phyloP scores from a whole-genome alignment of 1,140 invertebrate genomes.

The Drosophila kanapiae region DNA sequence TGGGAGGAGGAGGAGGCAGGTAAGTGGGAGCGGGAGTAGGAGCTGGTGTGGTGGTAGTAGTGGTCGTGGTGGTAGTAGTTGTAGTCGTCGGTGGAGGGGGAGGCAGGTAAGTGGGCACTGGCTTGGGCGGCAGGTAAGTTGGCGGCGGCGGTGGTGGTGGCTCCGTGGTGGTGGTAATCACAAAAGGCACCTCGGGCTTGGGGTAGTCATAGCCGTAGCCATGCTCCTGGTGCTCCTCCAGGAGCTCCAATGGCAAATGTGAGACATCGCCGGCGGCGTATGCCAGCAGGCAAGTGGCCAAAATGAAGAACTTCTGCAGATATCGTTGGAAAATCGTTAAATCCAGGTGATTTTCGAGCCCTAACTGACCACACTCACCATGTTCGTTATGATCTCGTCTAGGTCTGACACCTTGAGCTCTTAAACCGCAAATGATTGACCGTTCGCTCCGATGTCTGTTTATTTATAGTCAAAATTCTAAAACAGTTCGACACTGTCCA shows the following conservation, averaged over 20 bases:
- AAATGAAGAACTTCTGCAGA: slow-evolving; percentile 55
- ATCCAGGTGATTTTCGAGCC: neutral
- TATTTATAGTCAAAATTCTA: slow-evolving; percentile 83
- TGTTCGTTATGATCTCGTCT: slow-evolving; percentile 27
- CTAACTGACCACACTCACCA: slow-evolving; percentile 56
- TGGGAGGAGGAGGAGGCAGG: slow-evolving; percentile 24
- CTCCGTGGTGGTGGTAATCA: slow-evolving; percentile 56
- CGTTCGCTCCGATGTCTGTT: slow-evolving; percentile 51
- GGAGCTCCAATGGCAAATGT: slow-evolving; percentile 59
- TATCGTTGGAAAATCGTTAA: neutral
- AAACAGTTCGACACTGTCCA: slow-evolving; percentile 65
- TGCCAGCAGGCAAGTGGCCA: slow-evolving; percentile 58
- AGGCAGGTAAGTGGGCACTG: slow-evolving; percentile 55
- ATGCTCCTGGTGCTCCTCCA: slow-evolving; percentile 51
- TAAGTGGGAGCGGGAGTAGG: slow-evolving; percentile 37
- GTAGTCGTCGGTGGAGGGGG: slow-evolving; percentile 48
- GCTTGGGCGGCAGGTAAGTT: slow-evolving; percentile 65
- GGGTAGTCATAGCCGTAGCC: slow-evolving; percentile 75
- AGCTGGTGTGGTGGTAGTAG: slow-evolving; percentile 39
- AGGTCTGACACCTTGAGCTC: slow-evolving; percentile 74
- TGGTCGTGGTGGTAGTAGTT: slow-evolving; percentile 26
- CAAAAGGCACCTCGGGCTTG: slow-evolving; percentile 66
- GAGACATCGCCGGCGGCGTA: slow-evolving; percentile 72
- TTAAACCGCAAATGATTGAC: slow-evolving; percentile 72
- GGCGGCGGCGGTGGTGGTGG: slow-evolving; percentile 61